Base-by-base conservation (phyloP, 1,140 invertebrate genomes). In the Panagrolaimus sp. region DNA sequence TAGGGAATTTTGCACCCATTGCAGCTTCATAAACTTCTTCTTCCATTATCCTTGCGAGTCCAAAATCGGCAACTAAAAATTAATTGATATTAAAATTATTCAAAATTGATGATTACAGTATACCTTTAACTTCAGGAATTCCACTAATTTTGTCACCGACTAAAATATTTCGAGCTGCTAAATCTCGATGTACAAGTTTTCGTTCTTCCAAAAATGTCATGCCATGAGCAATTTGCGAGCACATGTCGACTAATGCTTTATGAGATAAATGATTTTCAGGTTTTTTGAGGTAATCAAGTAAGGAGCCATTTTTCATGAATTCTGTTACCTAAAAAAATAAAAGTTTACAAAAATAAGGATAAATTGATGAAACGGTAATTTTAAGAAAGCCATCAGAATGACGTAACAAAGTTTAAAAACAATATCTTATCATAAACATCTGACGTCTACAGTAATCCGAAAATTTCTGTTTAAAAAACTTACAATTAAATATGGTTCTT, bases 11-110 rank as follows among this genome's bases (percentile, higher is more conserved):
- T 1, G 81, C 79, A 10, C 80, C 80, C 86, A 94, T 92, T 78
- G 93, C 90, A 12, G 94, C 94, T 84, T 93, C 96, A 83, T 97
- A 98, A 82, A 96, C 94, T 81, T 96, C 92, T 84, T 97, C 94
- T 84, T 96, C 92, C 78, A 96, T 95, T 14, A 96, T 90, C 5
- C 94, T 88, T 6, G 94, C 94, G 58, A 98, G 86, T 45, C 94
- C 95, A 84, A 98, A 98, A 85, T 98, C 94, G 79, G 91, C 95
- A 76, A 97, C 94, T 38, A 38, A 2, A 38, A 38, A 38, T 4
- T 4, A 38, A 38, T n/a, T n/a, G 66, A 89, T 88, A 75, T 89
- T 89, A 0, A 98, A 94, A 73, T 92, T 89, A 83, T 94, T 94
- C 74, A 89, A 89, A 73, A 97, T 94, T 12, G 92, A 93, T 38